Evolutionary conservation across 2,113 vertebrate species (phyloP).

Genomic region (Centrocercus urophasianus): DNA sequence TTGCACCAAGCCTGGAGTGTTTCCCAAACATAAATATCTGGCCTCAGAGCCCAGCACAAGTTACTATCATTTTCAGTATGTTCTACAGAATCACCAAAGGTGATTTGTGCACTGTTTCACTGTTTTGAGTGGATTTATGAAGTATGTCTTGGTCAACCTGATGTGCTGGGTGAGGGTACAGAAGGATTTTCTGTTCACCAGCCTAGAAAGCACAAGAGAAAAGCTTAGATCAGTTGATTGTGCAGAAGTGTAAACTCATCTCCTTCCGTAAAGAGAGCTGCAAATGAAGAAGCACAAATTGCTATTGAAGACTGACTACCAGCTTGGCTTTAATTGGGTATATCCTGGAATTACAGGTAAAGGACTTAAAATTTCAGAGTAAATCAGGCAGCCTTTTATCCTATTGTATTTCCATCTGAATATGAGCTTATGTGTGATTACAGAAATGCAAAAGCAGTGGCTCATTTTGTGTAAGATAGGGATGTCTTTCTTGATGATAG

Average conservation of each 20-base stretch:
- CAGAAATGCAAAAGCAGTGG: not conserved
- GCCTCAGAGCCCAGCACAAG: not conserved
- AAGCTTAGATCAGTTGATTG: not conserved
- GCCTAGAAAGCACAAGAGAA: not conserved
- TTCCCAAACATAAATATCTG: not conserved
- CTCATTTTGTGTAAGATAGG: not conserved
- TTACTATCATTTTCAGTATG: not conserved
- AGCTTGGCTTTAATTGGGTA: not conserved
- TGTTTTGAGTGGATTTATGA: not conserved
- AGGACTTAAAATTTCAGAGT: not conserved
- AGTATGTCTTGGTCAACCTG: not conserved
- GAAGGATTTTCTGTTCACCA: not conserved
- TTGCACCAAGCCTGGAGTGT: fast-evolving
- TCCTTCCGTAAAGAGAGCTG: not conserved
- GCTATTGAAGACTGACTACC: not conserved
- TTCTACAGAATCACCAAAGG: not conserved
- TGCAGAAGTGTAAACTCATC: not conserved
- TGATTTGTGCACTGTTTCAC: not conserved
- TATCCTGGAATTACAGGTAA: not conserved
- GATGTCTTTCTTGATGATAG: not conserved
- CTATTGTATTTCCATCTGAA: not conserved
- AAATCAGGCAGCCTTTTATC: not conserved
- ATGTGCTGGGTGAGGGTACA: not conserved
- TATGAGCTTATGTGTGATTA: not conserved
- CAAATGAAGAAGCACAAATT: not conserved